Percentiles rank a stretch among this genome's conserved stretches.
Conservation (phyloP, 2,888 invertebrate genomes). For the Junonia oenone region DNA sequence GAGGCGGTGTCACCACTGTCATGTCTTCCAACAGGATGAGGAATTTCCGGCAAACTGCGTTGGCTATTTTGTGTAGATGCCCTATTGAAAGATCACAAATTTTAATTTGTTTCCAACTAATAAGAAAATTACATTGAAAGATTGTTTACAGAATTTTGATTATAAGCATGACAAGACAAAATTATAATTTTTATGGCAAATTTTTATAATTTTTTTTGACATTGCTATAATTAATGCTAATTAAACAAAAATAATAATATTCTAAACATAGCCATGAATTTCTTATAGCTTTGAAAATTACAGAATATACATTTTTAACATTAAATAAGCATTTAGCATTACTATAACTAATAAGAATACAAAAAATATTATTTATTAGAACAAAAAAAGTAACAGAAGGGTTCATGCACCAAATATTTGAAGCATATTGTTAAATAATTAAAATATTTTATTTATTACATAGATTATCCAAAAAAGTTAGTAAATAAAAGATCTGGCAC, state of each 20-base stretch:
- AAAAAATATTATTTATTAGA: neutral
- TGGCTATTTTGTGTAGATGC: slow-evolving; percentile 80
- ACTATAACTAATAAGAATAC: neutral
- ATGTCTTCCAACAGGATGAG: slow-evolving; percentile 83
- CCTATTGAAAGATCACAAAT: too few relatives aligned
- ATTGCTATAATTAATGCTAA: too few relatives aligned
- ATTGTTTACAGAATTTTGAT: too few relatives aligned
- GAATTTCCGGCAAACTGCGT: slow-evolving; percentile 90
- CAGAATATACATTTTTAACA: too few relatives aligned
- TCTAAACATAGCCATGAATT: too few relatives aligned
- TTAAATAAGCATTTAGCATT: neutral
- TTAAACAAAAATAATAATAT: too few relatives aligned
- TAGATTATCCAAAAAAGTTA: neutral
- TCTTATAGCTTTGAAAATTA: too few relatives aligned
- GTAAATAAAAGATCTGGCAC: neutral
- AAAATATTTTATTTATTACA: slow-evolving; percentile 2
- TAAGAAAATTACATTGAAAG: too few relatives aligned
- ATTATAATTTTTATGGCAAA: too few relatives aligned
- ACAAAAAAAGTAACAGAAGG: neutral
- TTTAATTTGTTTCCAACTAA: too few relatives aligned
- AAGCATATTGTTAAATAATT: slow-evolving; percentile 24
- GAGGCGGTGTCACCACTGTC: slow-evolving; percentile 87
- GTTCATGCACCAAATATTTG: neutral
- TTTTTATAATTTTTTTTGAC: too few relatives aligned
- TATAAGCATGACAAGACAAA: too few relatives aligned